A percentile compares a stretch with the other conserved stretches of the same genome.
These are phyloP conservation scores for Trichogramma evanescens DNA, from an alignment of 2,888 invertebrate genomes.

Conservation along the genomic window DNA sequence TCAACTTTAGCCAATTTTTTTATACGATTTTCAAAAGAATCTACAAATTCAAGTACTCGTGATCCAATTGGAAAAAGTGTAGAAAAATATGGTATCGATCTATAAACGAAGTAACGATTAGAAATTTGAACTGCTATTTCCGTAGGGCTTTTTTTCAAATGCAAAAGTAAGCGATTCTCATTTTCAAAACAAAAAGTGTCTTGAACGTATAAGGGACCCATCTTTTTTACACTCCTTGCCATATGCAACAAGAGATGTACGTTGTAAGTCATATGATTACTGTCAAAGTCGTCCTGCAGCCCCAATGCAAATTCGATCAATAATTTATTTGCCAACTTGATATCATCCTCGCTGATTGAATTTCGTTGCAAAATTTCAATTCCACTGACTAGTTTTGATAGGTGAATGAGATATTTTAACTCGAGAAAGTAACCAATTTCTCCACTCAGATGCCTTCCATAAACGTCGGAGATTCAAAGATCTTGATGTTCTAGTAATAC, in stretches of 20 bases:
- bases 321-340: constrained; percentile 1
- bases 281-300: constrained; percentile 8
- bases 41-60: background rate
- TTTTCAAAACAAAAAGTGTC: constrained; percentile 12
- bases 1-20: constrained; percentile 5
- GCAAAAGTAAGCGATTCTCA: constrained; percentile 4
- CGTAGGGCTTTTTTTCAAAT: constrained; percentile 4
- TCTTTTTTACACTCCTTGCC: constrained; percentile 8
- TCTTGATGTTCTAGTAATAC: constrained; percentile 14
- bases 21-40: constrained; percentile 4
- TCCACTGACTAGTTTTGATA: constrained; percentile 7
- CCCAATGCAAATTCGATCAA: background rate
- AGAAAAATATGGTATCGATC: background rate
- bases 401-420: constrained; percentile 10
- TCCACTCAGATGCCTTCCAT: constrained; percentile 24
- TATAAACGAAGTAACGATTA: constrained; percentile 5
- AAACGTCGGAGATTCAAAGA: constrained; percentile 1
- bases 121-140: constrained; percentile 6
- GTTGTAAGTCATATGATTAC: constrained; percentile 13
- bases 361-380: constrained; percentile 12
- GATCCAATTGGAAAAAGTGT: background rate
- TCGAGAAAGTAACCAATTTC: constrained; percentile 15
- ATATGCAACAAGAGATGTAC: constrained; percentile 11
- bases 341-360: constrained; percentile 2
- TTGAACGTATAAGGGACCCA: constrained; percentile 9